Conservation (phyloP, 2,113 vertebrate species). For the Narcine bancroftii region DNA sequence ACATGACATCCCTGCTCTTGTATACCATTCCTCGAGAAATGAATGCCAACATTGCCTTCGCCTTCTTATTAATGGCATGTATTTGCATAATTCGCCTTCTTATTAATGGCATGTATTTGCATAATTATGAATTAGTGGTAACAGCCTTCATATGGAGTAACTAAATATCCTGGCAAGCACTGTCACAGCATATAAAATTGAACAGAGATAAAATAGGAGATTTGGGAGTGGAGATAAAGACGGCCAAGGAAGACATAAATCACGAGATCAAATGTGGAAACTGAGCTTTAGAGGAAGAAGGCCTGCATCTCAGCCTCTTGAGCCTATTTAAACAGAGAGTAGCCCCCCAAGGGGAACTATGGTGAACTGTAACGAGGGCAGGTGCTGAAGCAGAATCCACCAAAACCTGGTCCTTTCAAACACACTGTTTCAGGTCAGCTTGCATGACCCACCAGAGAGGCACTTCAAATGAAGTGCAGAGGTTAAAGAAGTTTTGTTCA, state of each 20-base stretch:
- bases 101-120: too few species aligned
- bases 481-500: neutral
- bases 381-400: conserved; percentile 1
- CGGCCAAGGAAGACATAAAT: conserved; percentile 29
- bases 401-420: conserved; percentile 14
- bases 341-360: neutral
- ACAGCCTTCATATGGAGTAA: neutral
- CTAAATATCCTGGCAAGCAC: neutral
- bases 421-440: neutral
- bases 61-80: too few species aligned
- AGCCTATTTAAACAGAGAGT: neutral
- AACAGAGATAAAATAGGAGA: neutral
- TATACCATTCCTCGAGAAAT: too few species aligned
- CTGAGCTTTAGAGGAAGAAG: conserved; percentile 27
- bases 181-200: neutral
- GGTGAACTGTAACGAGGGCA: neutral
- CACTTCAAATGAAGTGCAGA: conserved; percentile 14
- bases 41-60: too few species aligned
- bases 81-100: too few species aligned
- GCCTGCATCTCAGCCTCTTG: neutral
- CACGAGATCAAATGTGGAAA: conserved; percentile 28
- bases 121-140: neutral
- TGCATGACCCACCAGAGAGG: neutral
- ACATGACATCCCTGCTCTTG: too few species aligned
- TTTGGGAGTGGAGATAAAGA: conserved; percentile 26